Evolutionary conservation across 2,888 invertebrate genomes (phyloP).

Genomic region (Pyrrhosoma nymphula): DNA sequence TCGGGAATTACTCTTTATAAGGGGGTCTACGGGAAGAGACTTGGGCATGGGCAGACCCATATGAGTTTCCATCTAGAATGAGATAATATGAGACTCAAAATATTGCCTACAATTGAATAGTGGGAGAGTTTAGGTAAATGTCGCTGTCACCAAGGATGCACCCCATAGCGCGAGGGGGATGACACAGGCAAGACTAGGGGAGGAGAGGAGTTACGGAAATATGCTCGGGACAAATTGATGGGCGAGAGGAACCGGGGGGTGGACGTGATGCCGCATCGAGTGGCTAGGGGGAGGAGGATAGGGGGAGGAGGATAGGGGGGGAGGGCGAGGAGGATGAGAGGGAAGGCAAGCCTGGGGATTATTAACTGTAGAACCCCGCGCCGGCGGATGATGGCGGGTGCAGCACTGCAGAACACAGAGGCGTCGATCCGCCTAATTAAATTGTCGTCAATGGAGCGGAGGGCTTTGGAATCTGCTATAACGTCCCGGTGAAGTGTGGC

Average conservation of each 20-base stretch:
- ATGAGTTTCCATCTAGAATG: too few relatives aligned
- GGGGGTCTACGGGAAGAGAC: too few relatives aligned
- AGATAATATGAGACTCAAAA: background rate
- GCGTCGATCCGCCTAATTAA: conserved; percentile 65
- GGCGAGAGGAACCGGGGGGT: background rate
- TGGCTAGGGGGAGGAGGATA: background rate
- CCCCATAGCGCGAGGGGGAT: background rate
- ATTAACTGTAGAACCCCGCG: conserved; percentile 52
- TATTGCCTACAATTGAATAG: background rate
- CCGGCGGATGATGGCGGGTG: conserved; percentile 51
- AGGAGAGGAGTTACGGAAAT: background rate
- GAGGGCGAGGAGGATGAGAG: background rate
- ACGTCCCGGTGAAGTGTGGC: conserved; percentile 47
- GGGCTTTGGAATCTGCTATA: conserved; percentile 64
- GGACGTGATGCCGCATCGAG: background rate
- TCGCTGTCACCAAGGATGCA: background rate
- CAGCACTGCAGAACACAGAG: conserved; percentile 61
- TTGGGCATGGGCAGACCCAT: too few relatives aligned
- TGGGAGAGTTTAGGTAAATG: background rate
- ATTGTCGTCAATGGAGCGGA: conserved; percentile 67
- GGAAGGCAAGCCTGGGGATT: conserved; percentile 23
- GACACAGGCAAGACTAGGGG: background rate
- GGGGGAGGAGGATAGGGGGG: background rate
- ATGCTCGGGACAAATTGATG: background rate
- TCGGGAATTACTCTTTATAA: too few relatives aligned